A percentile compares a stretch with the other conserved stretches of the same genome.
These are phyloP conservation scores for Euglossa dilemma DNA, from an alignment of 1,140 invertebrate genomes.

Conservation along the genomic window DNA sequence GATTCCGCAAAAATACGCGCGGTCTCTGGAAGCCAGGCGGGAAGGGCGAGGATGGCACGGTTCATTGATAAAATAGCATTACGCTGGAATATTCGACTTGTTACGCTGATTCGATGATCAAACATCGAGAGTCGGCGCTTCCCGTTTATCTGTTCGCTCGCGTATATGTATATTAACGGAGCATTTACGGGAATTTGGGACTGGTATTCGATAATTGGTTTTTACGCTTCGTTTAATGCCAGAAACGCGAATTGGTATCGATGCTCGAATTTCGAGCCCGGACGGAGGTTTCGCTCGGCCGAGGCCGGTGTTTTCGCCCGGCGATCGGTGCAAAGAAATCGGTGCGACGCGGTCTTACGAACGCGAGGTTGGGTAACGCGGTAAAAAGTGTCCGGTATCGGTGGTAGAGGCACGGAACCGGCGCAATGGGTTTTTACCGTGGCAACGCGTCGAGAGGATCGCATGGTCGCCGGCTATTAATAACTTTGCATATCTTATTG, in stretches of 20 bases:
- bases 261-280: constrained; percentile 4
- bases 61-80: constrained; percentile 61
- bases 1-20: background rate
- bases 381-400: background rate
- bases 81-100: constrained; percentile 66
- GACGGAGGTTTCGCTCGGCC: background rate
- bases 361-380: background rate
- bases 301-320: background rate
- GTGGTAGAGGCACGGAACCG: too few relatives aligned
- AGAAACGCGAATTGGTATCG: background rate
- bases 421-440: constrained; percentile 9
- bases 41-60: constrained; percentile 34
- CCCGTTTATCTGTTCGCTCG: constrained; percentile 28
- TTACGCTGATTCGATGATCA: constrained; percentile 63
- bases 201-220: constrained; percentile 58
- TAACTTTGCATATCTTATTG: constrained; percentile 56
- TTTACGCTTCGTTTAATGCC: constrained; percentile 56
- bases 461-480: constrained; percentile 54
- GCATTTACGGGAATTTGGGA: constrained; percentile 52
- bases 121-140: constrained; percentile 49
- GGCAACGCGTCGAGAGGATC: constrained; percentile 22
- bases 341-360: background rate
- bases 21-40: background rate
- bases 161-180: constrained; percentile 54
- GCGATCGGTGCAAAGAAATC: background rate